Percentiles rank a stretch among this genome's conserved stretches.
phyloP scores from a whole-genome alignment of 1,140 invertebrate species.

The Plectrocnemia conspersa region DNA sequence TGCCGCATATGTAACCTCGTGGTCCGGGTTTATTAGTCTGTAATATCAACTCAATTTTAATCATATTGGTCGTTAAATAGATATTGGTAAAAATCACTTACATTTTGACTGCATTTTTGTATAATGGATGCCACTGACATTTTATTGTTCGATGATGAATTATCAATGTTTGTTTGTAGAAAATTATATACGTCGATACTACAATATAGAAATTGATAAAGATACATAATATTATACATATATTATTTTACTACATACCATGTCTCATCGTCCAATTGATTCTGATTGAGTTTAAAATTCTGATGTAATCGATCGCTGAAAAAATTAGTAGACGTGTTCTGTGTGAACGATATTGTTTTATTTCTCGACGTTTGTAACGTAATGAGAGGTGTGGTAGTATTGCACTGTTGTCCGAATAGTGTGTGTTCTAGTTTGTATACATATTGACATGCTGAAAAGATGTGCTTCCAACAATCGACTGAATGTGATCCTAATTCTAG shows the following conservation, averaged over 20 bases:
- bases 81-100: conserved; percentile 32
- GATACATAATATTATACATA: conserved; percentile 8
- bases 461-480: conserved; percentile 87
- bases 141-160: conserved; percentile 52
- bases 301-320: conserved; percentile 34
- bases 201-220: conserved; percentile 37
- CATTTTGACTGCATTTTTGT: conserved; percentile 49
- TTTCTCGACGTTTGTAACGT: conserved; percentile 48
- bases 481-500: conserved; percentile 87
- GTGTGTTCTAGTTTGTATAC: conserved; percentile 85
- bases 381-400: conserved; percentile 46
- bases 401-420: conserved; percentile 65
- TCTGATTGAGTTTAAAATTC: conserved; percentile 33
- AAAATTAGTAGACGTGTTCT: conserved; percentile 44
- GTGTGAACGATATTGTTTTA: conserved; percentile 55
- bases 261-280: conserved; percentile 61
- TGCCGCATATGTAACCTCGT: conserved; percentile 68
- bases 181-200: conserved; percentile 81
- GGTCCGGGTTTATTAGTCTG: conserved; percentile 42
- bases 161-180: conserved; percentile 65
- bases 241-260: conserved; percentile 50
- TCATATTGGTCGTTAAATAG: conserved; percentile 51
- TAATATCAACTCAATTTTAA: conserved; percentile 12
- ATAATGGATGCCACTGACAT: conserved; percentile 51
- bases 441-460: conserved; percentile 87